Base-by-base conservation (phyloP, 2,888 invertebrate genomes). In the Galerucella calmariensis region DNA sequence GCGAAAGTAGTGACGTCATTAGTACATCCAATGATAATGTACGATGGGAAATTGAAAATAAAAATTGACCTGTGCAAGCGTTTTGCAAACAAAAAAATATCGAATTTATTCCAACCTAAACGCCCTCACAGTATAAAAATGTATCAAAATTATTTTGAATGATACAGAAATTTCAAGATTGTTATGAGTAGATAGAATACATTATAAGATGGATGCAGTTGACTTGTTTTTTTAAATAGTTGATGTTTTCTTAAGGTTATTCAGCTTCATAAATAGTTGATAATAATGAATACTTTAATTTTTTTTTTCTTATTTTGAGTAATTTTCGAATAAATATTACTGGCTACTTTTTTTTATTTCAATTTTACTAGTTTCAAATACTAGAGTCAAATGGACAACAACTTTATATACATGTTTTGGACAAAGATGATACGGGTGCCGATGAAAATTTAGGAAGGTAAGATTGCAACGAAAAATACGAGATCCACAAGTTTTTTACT, bases 381-480 rank as follows among this genome's bases (percentile, higher is more conserved):
- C 89, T 91, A 89, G 90, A 91, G 86, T 87, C 92, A 87, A 88
- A 92, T 88, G 94, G 94, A 81, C 94, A 94, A 89, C 90, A 90
- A 86, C 89, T 94, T 88, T 91, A 92, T 83, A 88, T 97, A 81
- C 93, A 93, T 85, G 89, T 97, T 81, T 92, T 92, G 90, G 97
- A 97, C 91, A 92, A 93, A 88, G 97, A 97, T 88, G 95, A 96
- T 82, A 91, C 93, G 83, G 92, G 93, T 87, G 91, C 92, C 81
- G 96, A 97, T 89, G 97, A 97, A 89, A 92, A 91, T 83, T 91
- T 97, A 82, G 97, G 97, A 89, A 95, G 94, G 95, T 95, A 91
- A 90, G 92, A 78, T 8, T 69, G 27, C 9, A 46, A 5, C 51
- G 2, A n/a, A 27, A 12, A 65, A 58, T 20, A 12, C 11, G 44